These are phyloP conservation scores for Leptopilina boulardi DNA, from an alignment of 1,140 invertebrate genomes.

Conservation along the genomic window DNA sequence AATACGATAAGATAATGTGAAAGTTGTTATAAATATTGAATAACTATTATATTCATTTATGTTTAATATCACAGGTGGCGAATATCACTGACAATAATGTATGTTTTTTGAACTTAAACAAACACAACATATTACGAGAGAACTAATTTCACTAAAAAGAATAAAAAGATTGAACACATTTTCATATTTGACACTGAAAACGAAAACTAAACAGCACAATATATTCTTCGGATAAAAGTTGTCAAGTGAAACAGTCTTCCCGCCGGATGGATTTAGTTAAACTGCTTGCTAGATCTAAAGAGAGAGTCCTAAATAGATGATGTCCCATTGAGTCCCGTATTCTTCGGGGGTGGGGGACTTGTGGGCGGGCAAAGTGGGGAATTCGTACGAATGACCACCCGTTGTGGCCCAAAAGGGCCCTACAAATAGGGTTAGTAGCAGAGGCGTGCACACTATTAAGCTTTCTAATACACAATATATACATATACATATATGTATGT, in stretches of 20 bases:
- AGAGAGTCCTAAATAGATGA: constrained; percentile 26
- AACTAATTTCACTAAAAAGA: neutral
- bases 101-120: neutral
- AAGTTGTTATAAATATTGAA: neutral
- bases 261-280: constrained; percentile 22
- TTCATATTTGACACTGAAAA: neutral
- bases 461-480: neutral
- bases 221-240: neutral
- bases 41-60: neutral
- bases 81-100: neutral
- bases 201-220: neutral
- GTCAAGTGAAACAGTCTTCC: neutral
- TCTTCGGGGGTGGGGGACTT: constrained; percentile 22
- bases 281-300: constrained; percentile 16
- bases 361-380: constrained; percentile 30
- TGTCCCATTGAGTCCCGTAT: constrained; percentile 27
- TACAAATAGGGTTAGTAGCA: constrained; percentile 3
- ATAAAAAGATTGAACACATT: neutral
- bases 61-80: neutral
- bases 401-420: constrained; percentile 26
- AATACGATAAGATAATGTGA: neutral
- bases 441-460: constrained; percentile 4
- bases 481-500: neutral
- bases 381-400: constrained; percentile 31
- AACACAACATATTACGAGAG: neutral